These are phyloP conservation scores for Nasua narica DNA, from an alignment of 2,797 vertebrate genomes.

Conservation along the genomic window DNA sequence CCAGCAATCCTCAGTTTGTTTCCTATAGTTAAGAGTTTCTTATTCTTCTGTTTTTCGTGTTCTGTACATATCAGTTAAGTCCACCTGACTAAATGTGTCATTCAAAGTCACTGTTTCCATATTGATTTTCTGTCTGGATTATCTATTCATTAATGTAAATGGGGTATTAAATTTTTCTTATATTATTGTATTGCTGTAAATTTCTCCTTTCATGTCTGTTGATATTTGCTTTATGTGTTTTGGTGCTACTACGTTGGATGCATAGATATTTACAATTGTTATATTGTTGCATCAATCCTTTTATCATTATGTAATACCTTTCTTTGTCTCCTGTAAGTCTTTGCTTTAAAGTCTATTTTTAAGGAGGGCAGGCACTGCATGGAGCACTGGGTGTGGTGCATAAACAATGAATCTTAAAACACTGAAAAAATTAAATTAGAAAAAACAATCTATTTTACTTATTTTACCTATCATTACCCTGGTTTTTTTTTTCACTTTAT, in stretches of 20 bases:
- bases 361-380: too few species aligned
- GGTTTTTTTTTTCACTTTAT: background rate
- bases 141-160: background rate
- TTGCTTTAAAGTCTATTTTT: background rate
- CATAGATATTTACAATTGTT: background rate
- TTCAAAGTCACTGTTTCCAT: background rate
- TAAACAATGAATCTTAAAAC: too few species aligned
- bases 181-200: background rate
- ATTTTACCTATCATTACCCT: background rate
- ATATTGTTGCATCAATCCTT: background rate
- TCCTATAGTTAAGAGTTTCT: background rate
- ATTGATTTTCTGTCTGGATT: background rate
- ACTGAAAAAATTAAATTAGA: too few species aligned
- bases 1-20: background rate
- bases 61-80: background rate
- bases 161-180: background rate
- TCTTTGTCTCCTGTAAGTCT: background rate
- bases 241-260: background rate
- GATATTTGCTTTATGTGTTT: background rate
- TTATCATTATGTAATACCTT: background rate
- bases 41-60: background rate
- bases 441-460: too few species aligned
- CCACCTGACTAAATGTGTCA: background rate
- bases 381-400: too few species aligned
- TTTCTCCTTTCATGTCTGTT: background rate